Percentiles rank a stretch among this genome's conserved stretches.
Evolutionary conservation across 2,888 invertebrate genomes (phyloP).

Genomic region (Aspidiotus rigidus): DNA sequence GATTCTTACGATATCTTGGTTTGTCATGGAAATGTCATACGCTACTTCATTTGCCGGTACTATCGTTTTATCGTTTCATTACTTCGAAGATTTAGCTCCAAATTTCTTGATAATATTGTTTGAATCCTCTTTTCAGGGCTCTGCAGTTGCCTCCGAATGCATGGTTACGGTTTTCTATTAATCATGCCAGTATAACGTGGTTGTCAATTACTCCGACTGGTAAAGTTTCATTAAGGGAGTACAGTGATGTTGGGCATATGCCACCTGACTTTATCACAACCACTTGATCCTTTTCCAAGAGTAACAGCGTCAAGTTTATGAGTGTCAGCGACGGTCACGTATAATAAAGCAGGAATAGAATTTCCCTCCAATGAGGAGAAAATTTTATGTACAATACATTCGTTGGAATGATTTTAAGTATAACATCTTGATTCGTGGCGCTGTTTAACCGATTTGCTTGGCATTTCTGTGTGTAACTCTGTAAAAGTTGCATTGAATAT

Average conservation of each 20-base stretch:
- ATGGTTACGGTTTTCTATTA: constrained; percentile 85
- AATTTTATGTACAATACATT: no score
- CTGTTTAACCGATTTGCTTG: no score
- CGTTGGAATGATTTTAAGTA: no score
- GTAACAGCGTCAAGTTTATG: no score
- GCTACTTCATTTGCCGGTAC: constrained; percentile 85
- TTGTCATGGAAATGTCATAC: constrained; percentile 96
- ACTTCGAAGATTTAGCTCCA: background rate
- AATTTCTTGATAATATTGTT: constrained; percentile 23
- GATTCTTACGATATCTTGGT: constrained; percentile 85
- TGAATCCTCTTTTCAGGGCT: constrained; percentile 54
- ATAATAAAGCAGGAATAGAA: no score
- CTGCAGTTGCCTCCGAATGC: constrained; percentile 94
- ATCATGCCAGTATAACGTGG: constrained; percentile 91
- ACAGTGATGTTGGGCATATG: constrained; percentile 89
- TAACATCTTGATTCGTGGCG: no score
- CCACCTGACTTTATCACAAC: constrained; percentile 58
- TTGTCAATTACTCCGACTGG: constrained; percentile 77
- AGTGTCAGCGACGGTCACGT: no score
- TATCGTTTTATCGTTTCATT: constrained; percentile 38
- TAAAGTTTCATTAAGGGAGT: constrained; percentile 64
- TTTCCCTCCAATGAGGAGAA: no score
- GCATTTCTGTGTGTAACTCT: no score
- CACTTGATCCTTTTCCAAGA: background rate
- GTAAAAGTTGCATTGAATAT: no score